Evolutionary conservation across 2,113 vertebrate genomes (phyloP).

Genomic region (Ciconia stormi): DNA sequence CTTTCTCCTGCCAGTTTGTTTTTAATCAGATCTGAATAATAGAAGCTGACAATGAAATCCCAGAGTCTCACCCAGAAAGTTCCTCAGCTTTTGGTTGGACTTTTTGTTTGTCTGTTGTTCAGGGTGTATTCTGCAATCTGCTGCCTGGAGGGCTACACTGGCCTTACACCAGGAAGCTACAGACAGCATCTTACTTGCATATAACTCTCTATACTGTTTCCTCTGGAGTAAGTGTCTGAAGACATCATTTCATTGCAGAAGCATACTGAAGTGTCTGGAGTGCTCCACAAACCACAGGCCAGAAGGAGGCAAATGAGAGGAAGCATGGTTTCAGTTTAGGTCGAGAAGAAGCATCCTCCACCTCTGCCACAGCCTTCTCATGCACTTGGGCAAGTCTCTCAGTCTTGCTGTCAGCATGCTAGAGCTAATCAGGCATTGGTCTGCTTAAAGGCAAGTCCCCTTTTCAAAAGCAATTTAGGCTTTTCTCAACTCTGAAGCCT

Average conservation of each 20-base stretch:
- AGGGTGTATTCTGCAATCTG: neutral
- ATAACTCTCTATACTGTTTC: neutral
- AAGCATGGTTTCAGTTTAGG: neutral
- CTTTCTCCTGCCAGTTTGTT: conserved; percentile 20
- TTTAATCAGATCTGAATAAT: conserved; percentile 25
- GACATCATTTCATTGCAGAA: neutral
- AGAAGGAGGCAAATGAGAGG: neutral
- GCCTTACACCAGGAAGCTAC: neutral
- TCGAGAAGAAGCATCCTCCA: neutral
- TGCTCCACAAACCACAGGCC: neutral
- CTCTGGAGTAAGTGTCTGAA: neutral
- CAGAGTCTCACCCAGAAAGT: conserved; percentile 24
- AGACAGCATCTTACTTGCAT: neutral
- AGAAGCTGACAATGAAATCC: conserved; percentile 16
- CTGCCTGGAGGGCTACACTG: neutral
- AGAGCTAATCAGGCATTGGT: neutral
- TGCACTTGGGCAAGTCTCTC: neutral
- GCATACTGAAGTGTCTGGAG: neutral
- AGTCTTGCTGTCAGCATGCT: neutral
- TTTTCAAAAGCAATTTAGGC: neutral
- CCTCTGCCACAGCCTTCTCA: neutral
- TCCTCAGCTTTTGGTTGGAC: conserved; percentile 18
- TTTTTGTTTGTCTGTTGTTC: neutral
- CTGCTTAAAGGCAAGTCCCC: neutral
- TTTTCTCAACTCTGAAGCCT: neutral